A percentile compares a stretch with the other conserved stretches of the same genome.
Evolutionary conservation across 2,113 vertebrate species (phyloP).

Genomic region (Centropus unirufus): DNA sequence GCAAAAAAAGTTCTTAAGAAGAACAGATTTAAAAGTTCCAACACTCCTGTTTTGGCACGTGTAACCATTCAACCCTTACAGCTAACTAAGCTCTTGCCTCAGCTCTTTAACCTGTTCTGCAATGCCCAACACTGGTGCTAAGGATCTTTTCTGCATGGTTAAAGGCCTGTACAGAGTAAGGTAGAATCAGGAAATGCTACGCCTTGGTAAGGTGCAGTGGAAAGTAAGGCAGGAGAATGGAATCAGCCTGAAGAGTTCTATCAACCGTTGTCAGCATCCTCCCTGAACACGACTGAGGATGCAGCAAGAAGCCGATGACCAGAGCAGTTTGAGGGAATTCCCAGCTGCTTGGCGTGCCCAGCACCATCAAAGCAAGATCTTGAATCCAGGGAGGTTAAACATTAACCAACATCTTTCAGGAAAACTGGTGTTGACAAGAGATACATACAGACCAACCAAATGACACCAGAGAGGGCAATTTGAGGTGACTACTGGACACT

Average conservation of each 20-base stretch:
- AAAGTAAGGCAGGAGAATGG: neutral
- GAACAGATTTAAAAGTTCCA: neutral
- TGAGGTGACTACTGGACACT: neutral
- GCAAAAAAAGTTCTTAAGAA: neutral
- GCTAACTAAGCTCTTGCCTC: neutral
- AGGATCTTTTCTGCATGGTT: neutral
- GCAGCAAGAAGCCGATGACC: neutral
- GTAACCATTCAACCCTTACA: neutral
- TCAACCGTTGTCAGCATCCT: neutral
- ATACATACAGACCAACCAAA: neutral
- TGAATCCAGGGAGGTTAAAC: neutral
- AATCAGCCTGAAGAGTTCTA: neutral
- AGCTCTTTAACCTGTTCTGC: neutral
- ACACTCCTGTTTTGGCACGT: neutral
- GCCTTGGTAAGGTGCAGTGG: neutral
- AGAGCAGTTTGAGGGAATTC: neutral
- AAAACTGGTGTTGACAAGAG: neutral
- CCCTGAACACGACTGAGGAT: accelerated
- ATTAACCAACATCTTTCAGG: neutral
- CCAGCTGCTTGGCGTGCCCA: neutral
- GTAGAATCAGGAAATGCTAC: neutral
- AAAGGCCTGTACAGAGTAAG: neutral
- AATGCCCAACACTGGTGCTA: accelerated
- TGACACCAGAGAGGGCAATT: neutral
- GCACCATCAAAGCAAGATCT: neutral